Evolutionary conservation across 1,140 invertebrate species (phyloP).

Genomic region (Stegodyphus dumicola): DNA sequence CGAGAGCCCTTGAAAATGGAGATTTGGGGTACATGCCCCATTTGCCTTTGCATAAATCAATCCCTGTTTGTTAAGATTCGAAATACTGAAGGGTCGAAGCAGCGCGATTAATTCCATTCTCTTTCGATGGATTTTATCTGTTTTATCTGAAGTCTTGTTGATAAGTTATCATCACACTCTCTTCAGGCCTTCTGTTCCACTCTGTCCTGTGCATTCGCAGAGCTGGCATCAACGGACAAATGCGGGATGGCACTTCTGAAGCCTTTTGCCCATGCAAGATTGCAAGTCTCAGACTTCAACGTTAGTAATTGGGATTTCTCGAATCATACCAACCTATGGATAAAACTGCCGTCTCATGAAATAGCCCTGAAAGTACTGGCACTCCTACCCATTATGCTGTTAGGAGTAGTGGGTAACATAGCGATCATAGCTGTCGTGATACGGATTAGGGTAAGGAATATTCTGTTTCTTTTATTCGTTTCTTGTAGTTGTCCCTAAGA

Average conservation of each 20-base stretch:
- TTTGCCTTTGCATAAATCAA: too few species aligned
- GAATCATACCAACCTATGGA: conserved; percentile 76
- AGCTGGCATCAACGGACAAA: not conserved
- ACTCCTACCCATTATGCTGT: conserved; percentile 74
- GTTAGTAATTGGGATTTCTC: conserved; percentile 54
- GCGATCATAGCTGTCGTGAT: conserved; percentile 78
- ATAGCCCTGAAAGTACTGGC: conserved; percentile 74
- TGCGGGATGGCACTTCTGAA: conserved; percentile 26
- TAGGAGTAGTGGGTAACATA: conserved; percentile 79
- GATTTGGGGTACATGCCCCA: too few species aligned
- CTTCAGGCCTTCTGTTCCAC: too few species aligned
- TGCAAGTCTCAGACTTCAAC: conserved; percentile 32
- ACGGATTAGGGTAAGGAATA: conserved; percentile 72
- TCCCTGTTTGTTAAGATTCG: too few species aligned
- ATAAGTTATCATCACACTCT: too few species aligned
- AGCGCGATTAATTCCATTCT: too few species aligned
- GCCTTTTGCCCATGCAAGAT: conserved; percentile 12
- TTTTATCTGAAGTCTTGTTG: too few species aligned
- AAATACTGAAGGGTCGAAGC: too few species aligned
- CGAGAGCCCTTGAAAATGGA: too few species aligned
- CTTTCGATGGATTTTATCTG: too few species aligned
- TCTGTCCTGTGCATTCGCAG: too few species aligned
- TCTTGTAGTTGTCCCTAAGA: not conserved
- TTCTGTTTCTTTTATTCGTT: not conserved
- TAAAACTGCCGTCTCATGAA: conserved; percentile 72